Evolutionary conservation across 2,888 invertebrate species (phyloP).

Genomic region (Leptinotarsa juncta): DNA sequence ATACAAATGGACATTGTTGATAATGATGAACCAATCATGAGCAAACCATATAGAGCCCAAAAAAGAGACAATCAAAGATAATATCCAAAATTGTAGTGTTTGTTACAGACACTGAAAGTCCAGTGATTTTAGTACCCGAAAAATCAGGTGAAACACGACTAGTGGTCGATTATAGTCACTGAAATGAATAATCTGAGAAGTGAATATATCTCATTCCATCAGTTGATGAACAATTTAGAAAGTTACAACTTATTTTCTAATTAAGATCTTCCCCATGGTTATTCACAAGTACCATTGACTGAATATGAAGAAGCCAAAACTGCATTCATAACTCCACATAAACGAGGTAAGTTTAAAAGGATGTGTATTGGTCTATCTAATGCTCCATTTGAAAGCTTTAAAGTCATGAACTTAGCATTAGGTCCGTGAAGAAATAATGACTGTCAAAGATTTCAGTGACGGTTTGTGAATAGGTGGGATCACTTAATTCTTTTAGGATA

Average conservation of each 20-base stretch:
- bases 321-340: constrained; percentile 3
- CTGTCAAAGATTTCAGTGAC: no score
- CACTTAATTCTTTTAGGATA: no score
- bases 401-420: no score
- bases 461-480: no score
- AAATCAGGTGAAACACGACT: constrained; percentile 24
- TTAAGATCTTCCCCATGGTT: constrained; percentile 7
- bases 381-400: not conserved
- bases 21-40: no score
- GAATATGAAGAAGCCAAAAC: not conserved
- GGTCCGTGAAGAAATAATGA: no score
- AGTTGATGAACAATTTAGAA: constrained; percentile 25
- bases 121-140: constrained; percentile 17
- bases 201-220: constrained; percentile 20
- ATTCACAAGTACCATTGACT: constrained; percentile 7
- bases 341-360: constrained; percentile 1
- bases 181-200: constrained; percentile 17
- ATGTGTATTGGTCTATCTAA: constrained; percentile 12
- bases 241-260: constrained; percentile 21
- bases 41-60: no score
- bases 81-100: no score
- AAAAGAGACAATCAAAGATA: no score
- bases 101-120: not conserved
- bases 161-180: constrained; percentile 15
- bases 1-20: no score